Conservation (phyloP, 2,797 vertebrate genomes). For the Acipenser oxyrinchus region DNA sequence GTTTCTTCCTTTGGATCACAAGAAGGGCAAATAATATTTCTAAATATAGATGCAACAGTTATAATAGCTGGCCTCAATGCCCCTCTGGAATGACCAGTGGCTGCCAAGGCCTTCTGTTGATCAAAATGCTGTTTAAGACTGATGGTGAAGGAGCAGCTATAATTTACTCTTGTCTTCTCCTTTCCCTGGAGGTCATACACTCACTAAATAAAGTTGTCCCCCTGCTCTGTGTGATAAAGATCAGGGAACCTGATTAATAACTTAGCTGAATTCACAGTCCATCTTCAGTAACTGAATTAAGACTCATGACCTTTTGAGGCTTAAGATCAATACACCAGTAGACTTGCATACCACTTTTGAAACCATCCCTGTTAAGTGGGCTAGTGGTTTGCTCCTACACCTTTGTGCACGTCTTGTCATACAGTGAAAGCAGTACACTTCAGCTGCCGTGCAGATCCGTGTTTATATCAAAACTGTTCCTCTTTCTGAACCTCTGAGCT, state of each 20-base stretch:
- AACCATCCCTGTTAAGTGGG: too few species aligned
- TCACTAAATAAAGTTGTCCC: background rate
- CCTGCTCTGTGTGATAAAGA: background rate
- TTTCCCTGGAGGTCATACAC: constrained; percentile 22
- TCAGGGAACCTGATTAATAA: too few species aligned
- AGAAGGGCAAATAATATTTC: constrained; percentile 25
- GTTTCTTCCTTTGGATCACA: constrained; percentile 34
- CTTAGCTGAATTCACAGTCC: constrained; percentile 10
- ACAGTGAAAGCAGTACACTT: too few species aligned
- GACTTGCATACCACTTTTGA: too few species aligned
- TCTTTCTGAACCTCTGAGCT: too few species aligned
- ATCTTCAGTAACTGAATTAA: constrained; percentile 9
- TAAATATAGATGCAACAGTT: constrained; percentile 15
- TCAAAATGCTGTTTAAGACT: constrained; percentile 30
- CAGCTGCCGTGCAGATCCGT: too few species aligned
- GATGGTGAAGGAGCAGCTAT: constrained; percentile 28
- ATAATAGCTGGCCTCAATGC: constrained; percentile 3
- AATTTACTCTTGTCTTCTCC: constrained; percentile 27
- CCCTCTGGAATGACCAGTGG: too few species aligned
- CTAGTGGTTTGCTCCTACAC: too few species aligned
- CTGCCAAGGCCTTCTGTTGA: constrained; percentile 10
- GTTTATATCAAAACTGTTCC: too few species aligned
- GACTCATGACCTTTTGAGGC: background rate
- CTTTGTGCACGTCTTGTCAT: too few species aligned
- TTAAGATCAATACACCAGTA: constrained; percentile 2